Evolutionary conservation across 2,113 vertebrate species (phyloP), one percentile per base, ranked within the genome.

Genomic region (Phodopus roborovskii): DNA sequence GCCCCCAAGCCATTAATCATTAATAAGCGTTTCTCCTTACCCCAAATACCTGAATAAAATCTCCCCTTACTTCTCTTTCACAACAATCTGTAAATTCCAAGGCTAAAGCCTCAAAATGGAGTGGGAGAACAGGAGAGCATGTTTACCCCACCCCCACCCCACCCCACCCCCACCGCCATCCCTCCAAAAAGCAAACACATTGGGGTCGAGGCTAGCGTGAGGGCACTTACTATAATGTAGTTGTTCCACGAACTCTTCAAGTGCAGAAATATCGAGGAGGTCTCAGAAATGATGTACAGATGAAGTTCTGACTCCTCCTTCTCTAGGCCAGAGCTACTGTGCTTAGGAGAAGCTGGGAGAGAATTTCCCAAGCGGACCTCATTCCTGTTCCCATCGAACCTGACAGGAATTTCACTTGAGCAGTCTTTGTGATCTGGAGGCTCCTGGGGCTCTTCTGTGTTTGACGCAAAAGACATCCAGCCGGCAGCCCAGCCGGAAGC

Each of bases 241-340:
- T 98, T 98, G 89, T 97, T 98, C 97, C 98, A 97, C 6, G 97
- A 96, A 71, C 97, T 98, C 91, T 92, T 97, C 83, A 98, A 94
- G 91, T 97, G 94, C 75, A 97, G 96, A 91, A 97, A 97, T 92
- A 98, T 96, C 2, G 96, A 93, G 50, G 98, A 98, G 19, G 93
- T 94, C 79, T 94, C 94, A 6, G 98, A 98, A 94, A 97, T 90
- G 56, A 97, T n/a, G 3, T 97, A 97, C 45, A 98, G 95, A n/a
- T 98, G 97, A 62, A 98, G 96, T 83, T 97, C 96, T 0, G 79
- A 89, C 12, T 95, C 93, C 60, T 95, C 97, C 70, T 92, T 97
- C 88, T 97, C 92, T 42, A 73, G 53, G 24, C 68, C 90, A 62
- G 53, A 45, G 68, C 89, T 75, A 17, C 36, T 88, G 60, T 90